A percentile compares a stretch with the other conserved stretches of the same genome.
These are phyloP conservation scores for Drosophila baimaii DNA, from an alignment of 1,140 invertebrate species.

Conservation along the genomic window DNA sequence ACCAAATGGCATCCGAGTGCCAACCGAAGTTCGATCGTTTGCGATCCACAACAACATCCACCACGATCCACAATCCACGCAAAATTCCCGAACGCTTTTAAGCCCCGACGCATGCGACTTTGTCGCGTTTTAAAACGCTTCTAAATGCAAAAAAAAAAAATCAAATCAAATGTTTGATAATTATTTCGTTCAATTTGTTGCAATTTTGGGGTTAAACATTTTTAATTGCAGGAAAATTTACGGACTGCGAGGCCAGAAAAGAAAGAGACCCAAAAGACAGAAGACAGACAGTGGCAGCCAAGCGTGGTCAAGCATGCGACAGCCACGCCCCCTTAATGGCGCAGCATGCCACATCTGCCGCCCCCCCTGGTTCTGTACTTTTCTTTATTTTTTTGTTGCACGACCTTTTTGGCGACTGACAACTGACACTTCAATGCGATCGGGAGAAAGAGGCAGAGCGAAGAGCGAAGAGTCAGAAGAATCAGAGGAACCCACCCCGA, in stretches of 20 bases:
- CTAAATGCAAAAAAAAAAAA: conserved; percentile 6
- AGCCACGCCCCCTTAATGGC: conserved; percentile 39
- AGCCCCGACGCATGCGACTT: conserved; percentile 25
- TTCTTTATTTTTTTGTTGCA: neutral
- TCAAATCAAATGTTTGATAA: conserved; percentile 21
- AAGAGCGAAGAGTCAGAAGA: neutral
- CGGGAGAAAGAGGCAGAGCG: conserved; percentile 1
- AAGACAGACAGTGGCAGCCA: conserved; percentile 61
- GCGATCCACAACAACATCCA: conserved; percentile 7
- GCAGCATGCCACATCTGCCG: neutral
- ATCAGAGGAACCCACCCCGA: neutral
- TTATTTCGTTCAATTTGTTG: conserved; percentile 40
- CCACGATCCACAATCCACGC: neutral
- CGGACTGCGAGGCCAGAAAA: conserved; percentile 19
- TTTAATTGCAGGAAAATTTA: conserved; percentile 47
- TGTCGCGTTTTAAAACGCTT: conserved; percentile 30
- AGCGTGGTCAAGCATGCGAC: conserved; percentile 69
- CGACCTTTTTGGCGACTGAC: conserved; percentile 24
- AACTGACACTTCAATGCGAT: conserved; percentile 70
- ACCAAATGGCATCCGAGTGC: neutral
- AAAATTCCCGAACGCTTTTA: conserved; percentile 10
- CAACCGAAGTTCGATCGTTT: conserved; percentile 12
- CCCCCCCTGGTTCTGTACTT: neutral
- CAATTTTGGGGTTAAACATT: conserved; percentile 17
- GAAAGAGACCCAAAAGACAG: conserved; percentile 34